These are phyloP conservation scores for Aromia moschata DNA, from an alignment of 2,888 invertebrate genomes.

Conservation along the genomic window DNA sequence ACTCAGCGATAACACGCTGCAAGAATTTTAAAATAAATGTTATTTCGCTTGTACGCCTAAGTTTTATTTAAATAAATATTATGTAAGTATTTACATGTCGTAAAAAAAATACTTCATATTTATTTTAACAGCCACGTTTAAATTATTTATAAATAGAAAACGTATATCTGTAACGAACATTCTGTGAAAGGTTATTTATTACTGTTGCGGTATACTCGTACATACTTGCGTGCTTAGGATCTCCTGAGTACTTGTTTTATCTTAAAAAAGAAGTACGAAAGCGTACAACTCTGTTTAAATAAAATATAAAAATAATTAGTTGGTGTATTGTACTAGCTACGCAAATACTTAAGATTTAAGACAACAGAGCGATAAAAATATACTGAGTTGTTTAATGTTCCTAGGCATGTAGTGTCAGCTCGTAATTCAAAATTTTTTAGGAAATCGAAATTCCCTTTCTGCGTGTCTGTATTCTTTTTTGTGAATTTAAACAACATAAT, in stretches of 20 bases:
- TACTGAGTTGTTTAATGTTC: too few relatives aligned
- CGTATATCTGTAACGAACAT: constrained; percentile 16
- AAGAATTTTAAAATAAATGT: constrained; percentile 45
- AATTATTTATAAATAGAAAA: constrained; percentile 26
- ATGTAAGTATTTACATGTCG: constrained; percentile 38
- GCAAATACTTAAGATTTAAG: too few relatives aligned
- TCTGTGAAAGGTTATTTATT: constrained; percentile 23
- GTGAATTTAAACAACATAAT: too few relatives aligned
- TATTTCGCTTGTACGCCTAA: constrained; percentile 42
- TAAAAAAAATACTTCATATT: constrained; percentile 41
- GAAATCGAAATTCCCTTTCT: too few relatives aligned
- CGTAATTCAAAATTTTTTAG: too few relatives aligned
- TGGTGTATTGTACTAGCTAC: too few relatives aligned
- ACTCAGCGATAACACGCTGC: constrained; percentile 37
- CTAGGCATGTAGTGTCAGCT: too few relatives aligned
- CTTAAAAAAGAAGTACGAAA: not conserved
- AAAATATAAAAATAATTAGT: too few relatives aligned
- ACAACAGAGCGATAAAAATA: too few relatives aligned
- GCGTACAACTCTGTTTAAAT: too few relatives aligned
- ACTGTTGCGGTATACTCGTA: not conserved
- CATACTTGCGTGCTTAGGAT: too few relatives aligned
- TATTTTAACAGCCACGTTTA: constrained; percentile 20
- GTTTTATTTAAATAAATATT: constrained; percentile 43
- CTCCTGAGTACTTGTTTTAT: not conserved
- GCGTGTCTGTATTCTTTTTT: too few relatives aligned